Percentiles rank a stretch among this genome's conserved stretches.
phyloP scores from a whole-genome alignment of 2,888 invertebrate species.

The Bugulina stolonifera region DNA sequence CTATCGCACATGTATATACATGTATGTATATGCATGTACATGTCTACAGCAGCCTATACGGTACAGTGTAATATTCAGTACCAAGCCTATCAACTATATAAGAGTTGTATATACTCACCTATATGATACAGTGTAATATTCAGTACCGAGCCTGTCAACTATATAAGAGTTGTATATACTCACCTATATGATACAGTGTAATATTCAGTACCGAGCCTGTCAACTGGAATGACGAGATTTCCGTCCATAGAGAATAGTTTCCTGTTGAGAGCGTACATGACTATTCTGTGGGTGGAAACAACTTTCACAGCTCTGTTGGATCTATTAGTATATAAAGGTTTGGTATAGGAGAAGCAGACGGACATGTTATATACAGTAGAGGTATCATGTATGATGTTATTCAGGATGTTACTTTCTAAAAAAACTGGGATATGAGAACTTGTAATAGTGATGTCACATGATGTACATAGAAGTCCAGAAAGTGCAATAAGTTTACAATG shows the following conservation, averaged over 20 bases:
- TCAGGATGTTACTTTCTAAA: no score
- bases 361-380: no score
- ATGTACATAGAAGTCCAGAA: no score
- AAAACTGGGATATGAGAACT: no score
- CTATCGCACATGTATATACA: neutral
- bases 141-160: neutral
- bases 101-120: no score
- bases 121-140: neutral
- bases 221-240: neutral
- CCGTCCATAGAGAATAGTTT: constrained; percentile 6
- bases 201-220: constrained; percentile 20
- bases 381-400: no score
- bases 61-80: constrained; percentile 14
- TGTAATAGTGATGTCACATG: no score
- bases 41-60: constrained; percentile 9
- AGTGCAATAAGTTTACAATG: no score
- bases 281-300: neutral
- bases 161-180: no score
- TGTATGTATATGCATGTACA: no score
- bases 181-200: constrained; percentile 21
- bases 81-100: constrained; percentile 20
- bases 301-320: neutral
- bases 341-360: no score
- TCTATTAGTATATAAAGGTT: neutral
- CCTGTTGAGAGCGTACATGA: constrained; percentile 16